Conservation (phyloP, 1,140 invertebrate species). For the Eumeta japonica region DNA sequence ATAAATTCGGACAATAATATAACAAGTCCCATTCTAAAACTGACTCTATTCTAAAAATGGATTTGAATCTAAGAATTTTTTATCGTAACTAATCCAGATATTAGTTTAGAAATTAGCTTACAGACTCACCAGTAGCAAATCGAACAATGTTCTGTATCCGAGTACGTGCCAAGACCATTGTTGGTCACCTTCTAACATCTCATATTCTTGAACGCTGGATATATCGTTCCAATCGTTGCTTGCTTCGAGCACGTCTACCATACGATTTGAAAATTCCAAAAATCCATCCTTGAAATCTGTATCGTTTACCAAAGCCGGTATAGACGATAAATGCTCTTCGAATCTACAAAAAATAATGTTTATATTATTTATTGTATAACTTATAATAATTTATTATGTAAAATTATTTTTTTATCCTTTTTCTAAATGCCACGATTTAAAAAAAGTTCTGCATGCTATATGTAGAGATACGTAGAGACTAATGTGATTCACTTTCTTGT, state of each 20-base stretch:
- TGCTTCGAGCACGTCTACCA: slow-evolving; percentile 27
- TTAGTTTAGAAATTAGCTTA: too few species aligned
- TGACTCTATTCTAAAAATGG: neutral
- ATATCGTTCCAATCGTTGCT: slow-evolving; percentile 37
- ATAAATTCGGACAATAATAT: too few species aligned
- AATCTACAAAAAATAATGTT: neutral
- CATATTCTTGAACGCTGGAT: slow-evolving; percentile 15
- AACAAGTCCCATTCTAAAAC: too few species aligned
- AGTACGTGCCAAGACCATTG: slow-evolving; percentile 34
- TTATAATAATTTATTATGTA: too few species aligned
- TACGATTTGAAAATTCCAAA: slow-evolving; percentile 24
- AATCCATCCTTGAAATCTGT: slow-evolving; percentile 21
- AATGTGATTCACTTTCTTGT: too few species aligned
- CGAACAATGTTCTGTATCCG: slow-evolving; percentile 39
- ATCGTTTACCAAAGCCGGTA: slow-evolving; percentile 6
- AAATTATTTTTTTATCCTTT: too few species aligned
- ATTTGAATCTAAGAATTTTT: too few species aligned
- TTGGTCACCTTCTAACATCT: slow-evolving; percentile 22
- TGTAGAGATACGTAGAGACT: too few species aligned
- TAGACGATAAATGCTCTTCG: neutral
- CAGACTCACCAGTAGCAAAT: slow-evolving; percentile 33
- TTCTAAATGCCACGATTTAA: too few species aligned
- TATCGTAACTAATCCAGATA: too few species aligned
- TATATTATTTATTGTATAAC: too few species aligned
- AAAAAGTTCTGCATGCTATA: too few species aligned